Evolutionary conservation across 2,797 vertebrate genomes (phyloP).

Genomic region (Peromyscus attwateri): DNA sequence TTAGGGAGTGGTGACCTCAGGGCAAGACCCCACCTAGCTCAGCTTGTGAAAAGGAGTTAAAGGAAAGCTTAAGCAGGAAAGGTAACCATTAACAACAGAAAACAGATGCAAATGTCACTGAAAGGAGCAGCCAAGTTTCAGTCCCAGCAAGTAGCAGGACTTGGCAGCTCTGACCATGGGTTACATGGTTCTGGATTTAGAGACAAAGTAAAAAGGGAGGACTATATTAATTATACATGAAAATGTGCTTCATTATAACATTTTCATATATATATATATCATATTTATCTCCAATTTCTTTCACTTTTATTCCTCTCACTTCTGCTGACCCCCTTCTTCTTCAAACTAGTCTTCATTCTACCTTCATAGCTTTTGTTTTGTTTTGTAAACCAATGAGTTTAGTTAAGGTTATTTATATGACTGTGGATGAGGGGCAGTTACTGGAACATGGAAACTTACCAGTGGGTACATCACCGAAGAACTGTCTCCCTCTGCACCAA

Average conservation of each 20-base stretch:
- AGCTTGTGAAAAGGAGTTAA: not conserved
- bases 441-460: not conserved
- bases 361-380: not conserved
- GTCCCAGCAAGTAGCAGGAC: not conserved
- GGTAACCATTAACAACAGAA: not conserved
- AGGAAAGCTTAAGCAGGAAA: not conserved
- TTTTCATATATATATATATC: not conserved
- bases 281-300: not conserved
- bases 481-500: not conserved
- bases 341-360: not conserved
- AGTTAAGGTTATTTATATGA: not conserved
- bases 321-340: not conserved
- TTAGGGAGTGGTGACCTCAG: not conserved
- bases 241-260: not conserved
- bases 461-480: not conserved
- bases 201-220: not conserved
- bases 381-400: not conserved
- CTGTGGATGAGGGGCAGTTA: not conserved
- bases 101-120: not conserved
- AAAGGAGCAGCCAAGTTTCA: not conserved
- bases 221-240: not conserved
- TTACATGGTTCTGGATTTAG: not conserved
- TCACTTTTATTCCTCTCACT: not conserved
- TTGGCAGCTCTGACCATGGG: not conserved
- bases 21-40: not conserved